Evolutionary conservation across 2,888 invertebrate genomes (phyloP).

Genomic region (Philhelius pedissequus): DNA sequence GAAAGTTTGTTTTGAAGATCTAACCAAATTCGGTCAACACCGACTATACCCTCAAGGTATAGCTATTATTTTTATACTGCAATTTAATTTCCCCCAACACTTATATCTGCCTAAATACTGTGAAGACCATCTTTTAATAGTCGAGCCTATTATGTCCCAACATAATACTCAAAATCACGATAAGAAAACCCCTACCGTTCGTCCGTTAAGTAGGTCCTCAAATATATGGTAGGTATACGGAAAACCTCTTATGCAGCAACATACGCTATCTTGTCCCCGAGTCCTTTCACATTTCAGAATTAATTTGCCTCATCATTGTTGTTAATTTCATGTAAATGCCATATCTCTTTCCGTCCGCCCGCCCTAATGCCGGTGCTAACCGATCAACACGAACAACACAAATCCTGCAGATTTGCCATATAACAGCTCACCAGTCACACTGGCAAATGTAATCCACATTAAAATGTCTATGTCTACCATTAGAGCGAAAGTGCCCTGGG

Average conservation of each 20-base stretch:
- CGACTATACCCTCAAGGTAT: too few species aligned
- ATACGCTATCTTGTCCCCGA: conserved; percentile 47
- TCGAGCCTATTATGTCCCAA: conserved; percentile 29
- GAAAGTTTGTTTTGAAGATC: too few species aligned
- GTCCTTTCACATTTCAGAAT: conserved; percentile 45
- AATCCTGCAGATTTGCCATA: conserved; percentile 32
- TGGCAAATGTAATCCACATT: conserved; percentile 61
- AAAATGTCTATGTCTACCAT: conserved; percentile 60
- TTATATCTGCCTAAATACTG: conserved; percentile 13
- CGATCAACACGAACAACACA: conserved; percentile 26
- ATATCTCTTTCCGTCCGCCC: conserved; percentile 3
- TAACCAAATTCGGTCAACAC: too few species aligned
- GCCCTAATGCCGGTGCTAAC: not conserved
- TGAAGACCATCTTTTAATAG: conserved; percentile 29
- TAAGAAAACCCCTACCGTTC: conserved; percentile 38
- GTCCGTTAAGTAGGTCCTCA: too few species aligned
- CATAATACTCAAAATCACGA: conserved; percentile 52
- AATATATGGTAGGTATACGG: too few species aligned
- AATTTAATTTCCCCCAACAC: too few species aligned
- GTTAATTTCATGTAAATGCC: conserved; percentile 58
- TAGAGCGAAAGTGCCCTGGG: conserved; percentile 26
- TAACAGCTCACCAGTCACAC: not conserved
- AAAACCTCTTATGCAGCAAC: not conserved
- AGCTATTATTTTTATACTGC: too few species aligned
- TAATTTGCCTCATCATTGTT: conserved; percentile 59